A percentile compares a stretch with the other conserved stretches of the same genome.
Evolutionary conservation across 2,113 vertebrate genomes (phyloP).

Genomic region (Oreotragus oreotragus): DNA sequence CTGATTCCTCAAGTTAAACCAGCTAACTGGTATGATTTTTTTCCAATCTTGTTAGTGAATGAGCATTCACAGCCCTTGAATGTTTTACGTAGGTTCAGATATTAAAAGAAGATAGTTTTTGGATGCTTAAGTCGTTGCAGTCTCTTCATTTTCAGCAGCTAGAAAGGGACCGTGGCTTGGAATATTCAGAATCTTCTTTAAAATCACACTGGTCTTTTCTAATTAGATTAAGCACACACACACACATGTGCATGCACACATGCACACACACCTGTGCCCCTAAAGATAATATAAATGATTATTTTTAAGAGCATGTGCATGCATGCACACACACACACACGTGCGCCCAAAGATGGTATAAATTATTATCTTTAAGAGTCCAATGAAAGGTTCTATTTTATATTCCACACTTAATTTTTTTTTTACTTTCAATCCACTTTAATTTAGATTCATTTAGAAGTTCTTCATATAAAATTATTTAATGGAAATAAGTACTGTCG

Average conservation of each 20-base stretch:
- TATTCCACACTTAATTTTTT: background rate
- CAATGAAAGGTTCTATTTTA: background rate
- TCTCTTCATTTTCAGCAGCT: constrained; percentile 4
- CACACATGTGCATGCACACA: background rate
- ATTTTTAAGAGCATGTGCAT: background rate
- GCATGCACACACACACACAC: background rate
- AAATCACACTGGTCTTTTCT: background rate
- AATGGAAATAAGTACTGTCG: background rate
- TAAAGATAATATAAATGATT: background rate
- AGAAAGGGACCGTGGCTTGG: background rate
- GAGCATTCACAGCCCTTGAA: background rate
- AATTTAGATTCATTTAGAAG: constrained; percentile 5
- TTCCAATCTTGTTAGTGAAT: background rate
- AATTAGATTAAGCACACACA: background rate
- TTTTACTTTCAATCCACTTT: background rate
- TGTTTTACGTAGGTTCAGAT: background rate
- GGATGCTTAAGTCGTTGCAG: background rate
- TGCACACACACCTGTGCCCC: background rate
- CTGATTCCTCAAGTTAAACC: background rate
- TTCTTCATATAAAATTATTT: background rate
- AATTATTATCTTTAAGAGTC: background rate
- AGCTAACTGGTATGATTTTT: background rate
- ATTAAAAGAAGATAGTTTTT: constrained; percentile 1
- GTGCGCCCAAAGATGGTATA: background rate
- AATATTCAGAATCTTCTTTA: background rate